Conservation (phyloP, 2,113 vertebrate species). For the Pteronura brasiliensis region DNA sequence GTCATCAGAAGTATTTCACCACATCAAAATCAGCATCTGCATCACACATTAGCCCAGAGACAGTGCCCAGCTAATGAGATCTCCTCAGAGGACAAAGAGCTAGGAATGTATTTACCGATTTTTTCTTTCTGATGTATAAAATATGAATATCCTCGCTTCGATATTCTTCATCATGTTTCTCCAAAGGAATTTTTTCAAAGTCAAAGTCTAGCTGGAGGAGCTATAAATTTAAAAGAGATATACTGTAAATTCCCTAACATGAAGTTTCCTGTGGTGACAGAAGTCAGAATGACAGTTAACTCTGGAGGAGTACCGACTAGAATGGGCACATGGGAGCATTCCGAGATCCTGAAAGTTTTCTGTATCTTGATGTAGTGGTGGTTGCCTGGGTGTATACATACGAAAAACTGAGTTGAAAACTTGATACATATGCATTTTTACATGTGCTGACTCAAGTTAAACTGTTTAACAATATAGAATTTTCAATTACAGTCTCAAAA, state of each 20-base stretch:
- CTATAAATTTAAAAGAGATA: conserved; percentile 79
- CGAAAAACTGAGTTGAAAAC: not conserved
- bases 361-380: not conserved
- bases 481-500: conserved; percentile 24
- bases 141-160: conserved; percentile 96
- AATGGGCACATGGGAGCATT: not conserved
- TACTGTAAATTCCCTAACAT: not conserved
- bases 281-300: not conserved
- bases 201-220: conserved; percentile 90
- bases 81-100: not conserved
- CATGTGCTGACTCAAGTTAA: not conserved
- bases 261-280: not conserved
- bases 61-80: not conserved
- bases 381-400: not conserved
- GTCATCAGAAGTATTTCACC: not conserved
- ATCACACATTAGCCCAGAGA: not conserved
- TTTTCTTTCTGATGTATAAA: conserved; percentile 85
- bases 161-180: conserved; percentile 93
- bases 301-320: not conserved
- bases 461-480: not conserved
- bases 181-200: conserved; percentile 89
- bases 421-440: not conserved
- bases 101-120: conserved; percentile 46
- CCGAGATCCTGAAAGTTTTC: not conserved
- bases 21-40: not conserved